These are phyloP conservation scores for Xiphophorus couchianus DNA, from an alignment of 2,113 vertebrate genomes.

Conservation along the genomic window DNA sequence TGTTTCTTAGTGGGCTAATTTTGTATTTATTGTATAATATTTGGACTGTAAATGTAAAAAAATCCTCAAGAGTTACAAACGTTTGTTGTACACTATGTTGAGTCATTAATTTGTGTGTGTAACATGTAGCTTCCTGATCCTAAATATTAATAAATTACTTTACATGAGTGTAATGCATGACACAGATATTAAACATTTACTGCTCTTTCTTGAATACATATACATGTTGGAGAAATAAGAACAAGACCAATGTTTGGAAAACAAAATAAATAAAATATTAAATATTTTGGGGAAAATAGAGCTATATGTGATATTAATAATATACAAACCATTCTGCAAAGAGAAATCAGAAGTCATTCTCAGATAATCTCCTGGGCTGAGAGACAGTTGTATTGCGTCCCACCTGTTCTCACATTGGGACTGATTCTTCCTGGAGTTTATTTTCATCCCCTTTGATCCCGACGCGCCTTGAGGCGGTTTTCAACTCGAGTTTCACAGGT, in stretches of 20 bases:
- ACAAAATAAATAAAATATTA: background rate
- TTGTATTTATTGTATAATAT: background rate
- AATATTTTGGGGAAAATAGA: background rate
- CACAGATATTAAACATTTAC: constrained; percentile 4
- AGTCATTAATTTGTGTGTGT: background rate
- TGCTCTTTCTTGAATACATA: background rate
- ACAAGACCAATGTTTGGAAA: background rate
- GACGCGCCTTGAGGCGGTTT: constrained; percentile 71
- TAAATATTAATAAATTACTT: background rate
- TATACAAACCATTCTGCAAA: background rate
- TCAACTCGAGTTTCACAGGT: constrained; percentile 61
- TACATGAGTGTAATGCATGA: constrained; percentile 14
- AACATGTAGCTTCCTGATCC: background rate
- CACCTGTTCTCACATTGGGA: constrained; percentile 68
- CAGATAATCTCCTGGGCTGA: constrained; percentile 49
- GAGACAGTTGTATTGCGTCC: constrained; percentile 53
- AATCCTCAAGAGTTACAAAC: background rate
- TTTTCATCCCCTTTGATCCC: constrained; percentile 69
- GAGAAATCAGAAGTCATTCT: constrained; percentile 48
- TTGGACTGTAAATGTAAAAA: background rate
- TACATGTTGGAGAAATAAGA: background rate
- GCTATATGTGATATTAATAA: background rate
- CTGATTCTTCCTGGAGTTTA: constrained; percentile 60
- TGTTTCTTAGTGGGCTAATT: background rate
- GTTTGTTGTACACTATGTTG: background rate